These are phyloP conservation scores for Carettochelys insculpta DNA, from an alignment of 2,113 vertebrate species.

Conservation along the genomic window DNA sequence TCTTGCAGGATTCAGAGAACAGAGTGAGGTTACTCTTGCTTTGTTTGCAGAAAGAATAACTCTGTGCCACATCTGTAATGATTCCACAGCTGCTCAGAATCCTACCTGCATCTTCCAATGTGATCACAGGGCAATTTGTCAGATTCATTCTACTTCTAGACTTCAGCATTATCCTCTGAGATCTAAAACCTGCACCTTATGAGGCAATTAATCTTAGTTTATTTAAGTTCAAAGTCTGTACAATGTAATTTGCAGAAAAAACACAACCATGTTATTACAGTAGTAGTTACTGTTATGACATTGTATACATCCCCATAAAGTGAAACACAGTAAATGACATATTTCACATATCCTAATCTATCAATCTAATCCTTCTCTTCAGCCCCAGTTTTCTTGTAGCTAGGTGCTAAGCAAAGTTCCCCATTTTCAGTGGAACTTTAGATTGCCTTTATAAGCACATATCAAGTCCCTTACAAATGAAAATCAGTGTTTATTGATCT, in stretches of 20 bases:
- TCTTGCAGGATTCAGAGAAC: neutral
- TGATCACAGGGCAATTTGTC: slow-evolving; percentile 11
- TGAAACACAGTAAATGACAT: slow-evolving; percentile 14
- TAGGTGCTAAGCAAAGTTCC: neutral
- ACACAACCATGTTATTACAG: neutral
- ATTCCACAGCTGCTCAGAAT: slow-evolving; percentile 38
- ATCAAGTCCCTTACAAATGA: slow-evolving; percentile 49
- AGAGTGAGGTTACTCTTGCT: neutral
- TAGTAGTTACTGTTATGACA: neutral
- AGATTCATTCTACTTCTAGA: slow-evolving; percentile 15
- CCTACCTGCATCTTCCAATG: neutral
- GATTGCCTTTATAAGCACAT: slow-evolving; percentile 53
- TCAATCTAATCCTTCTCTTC: slow-evolving; percentile 19
- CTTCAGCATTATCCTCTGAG: neutral
- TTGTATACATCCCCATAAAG: neutral
- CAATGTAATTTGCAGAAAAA: slow-evolving; percentile 22
- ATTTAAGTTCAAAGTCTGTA: slow-evolving; percentile 24
- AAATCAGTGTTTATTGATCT: slow-evolving; percentile 63
- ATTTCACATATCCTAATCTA: neutral
- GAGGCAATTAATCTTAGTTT: neutral
- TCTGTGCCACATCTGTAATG: slow-evolving; percentile 26
- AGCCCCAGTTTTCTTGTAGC: neutral
- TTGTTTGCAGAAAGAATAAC: slow-evolving; percentile 35
- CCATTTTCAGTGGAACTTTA: slow-evolving; percentile 12
- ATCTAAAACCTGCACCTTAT: slow-evolving; percentile 21